phyloP scores from a whole-genome alignment of 2,888 invertebrate genomes.

The Lasioglossum morio region DNA sequence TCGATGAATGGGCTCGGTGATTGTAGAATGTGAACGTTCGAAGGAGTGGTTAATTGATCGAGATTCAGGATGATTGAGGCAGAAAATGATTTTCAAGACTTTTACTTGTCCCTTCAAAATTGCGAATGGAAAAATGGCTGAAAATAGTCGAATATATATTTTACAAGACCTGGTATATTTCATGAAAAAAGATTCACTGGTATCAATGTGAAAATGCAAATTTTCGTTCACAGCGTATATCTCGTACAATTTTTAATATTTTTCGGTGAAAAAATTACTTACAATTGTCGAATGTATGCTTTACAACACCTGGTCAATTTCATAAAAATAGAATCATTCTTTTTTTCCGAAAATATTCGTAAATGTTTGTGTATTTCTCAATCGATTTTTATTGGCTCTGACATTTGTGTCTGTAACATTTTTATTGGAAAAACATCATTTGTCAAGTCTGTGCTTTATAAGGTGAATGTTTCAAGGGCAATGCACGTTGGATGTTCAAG shows the following conservation, averaged over 20 bases:
- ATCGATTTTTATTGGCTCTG: background rate
- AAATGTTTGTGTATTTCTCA: background rate
- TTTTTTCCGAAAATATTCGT: background rate
- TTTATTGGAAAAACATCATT: background rate
- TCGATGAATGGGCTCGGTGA: background rate
- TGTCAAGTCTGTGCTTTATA: background rate
- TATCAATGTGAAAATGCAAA: background rate
- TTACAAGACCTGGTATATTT: background rate
- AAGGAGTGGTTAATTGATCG: slow-evolving; percentile 11
- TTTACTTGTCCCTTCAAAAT: background rate
- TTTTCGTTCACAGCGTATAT: background rate
- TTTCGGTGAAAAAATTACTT: background rate
- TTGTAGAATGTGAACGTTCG: slow-evolving; percentile 3
- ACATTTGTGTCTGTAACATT: background rate
- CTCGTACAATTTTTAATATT: background rate
- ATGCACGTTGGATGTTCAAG: background rate
- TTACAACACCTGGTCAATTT: background rate
- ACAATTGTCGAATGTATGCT: background rate
- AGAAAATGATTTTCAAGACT: background rate
- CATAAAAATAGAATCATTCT: background rate
- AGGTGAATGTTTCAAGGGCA: background rate
- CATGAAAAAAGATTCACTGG: background rate
- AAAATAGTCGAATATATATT: background rate
- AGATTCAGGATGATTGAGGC: background rate
- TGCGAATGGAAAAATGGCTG: background rate